These are phyloP conservation scores for Hydraecia micacea DNA, from an alignment of 2,888 invertebrate species.

Conservation along the genomic window DNA sequence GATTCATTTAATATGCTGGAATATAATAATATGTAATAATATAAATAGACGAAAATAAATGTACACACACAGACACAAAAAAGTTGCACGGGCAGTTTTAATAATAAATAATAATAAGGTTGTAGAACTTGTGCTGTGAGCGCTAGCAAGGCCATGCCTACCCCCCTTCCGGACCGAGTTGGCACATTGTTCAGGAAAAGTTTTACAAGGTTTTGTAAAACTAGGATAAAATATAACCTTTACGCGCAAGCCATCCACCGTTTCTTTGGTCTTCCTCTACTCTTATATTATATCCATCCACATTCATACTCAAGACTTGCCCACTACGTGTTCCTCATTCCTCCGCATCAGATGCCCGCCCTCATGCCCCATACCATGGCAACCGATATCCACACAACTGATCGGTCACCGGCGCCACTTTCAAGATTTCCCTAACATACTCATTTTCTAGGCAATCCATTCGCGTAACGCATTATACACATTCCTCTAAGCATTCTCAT, in stretches of 20 bases:
- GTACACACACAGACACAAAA: neutral
- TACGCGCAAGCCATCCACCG: neutral
- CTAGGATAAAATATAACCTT: neutral
- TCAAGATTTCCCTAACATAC: neutral
- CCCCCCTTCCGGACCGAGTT: neutral
- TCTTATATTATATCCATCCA: too few species aligned
- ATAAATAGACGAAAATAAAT: conserved; percentile 9
- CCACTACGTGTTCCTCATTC: neutral
- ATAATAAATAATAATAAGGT: conserved; percentile 22
- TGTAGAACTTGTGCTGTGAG: conserved; percentile 9
- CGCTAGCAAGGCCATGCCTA: conserved; percentile 23
- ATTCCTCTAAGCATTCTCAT: too few species aligned
- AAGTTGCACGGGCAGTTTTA: conserved; percentile 10
- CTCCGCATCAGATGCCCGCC: neutral
- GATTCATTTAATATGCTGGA: neutral
- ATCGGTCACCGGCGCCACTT: neutral
- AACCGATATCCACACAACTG: neutral
- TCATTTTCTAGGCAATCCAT: neutral
- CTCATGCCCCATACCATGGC: neutral
- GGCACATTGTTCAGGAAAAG: neutral
- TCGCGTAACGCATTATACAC: neutral
- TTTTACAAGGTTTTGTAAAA: neutral
- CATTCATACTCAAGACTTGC: neutral
- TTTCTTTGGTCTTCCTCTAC: neutral
- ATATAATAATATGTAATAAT: neutral